These are phyloP conservation scores for Nemotelus nigrinus DNA, from an alignment of 2,888 invertebrate species.

Conservation along the genomic window DNA sequence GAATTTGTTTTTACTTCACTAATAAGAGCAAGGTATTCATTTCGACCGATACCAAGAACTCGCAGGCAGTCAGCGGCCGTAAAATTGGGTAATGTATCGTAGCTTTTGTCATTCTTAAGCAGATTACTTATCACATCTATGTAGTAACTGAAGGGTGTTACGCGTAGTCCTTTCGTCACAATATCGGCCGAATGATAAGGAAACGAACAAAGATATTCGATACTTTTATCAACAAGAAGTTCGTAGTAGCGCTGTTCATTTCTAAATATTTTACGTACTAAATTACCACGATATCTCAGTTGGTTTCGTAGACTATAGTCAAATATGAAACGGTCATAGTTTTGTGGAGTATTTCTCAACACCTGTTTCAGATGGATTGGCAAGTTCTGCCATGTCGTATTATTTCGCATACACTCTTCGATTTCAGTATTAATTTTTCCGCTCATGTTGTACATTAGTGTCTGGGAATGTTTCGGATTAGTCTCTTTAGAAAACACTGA, in stretches of 20 bases:
- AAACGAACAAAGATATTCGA: constrained; percentile 87
- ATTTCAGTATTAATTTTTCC: constrained; percentile 77
- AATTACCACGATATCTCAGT: constrained; percentile 86
- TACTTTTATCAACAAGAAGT: constrained; percentile 84
- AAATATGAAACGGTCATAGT: constrained; percentile 89
- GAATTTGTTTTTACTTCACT: constrained; percentile 64
- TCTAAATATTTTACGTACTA: constrained; percentile 84
- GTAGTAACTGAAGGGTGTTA: constrained; percentile 96
- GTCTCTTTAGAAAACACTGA: too few species aligned
- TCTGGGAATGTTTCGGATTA: too few species aligned
- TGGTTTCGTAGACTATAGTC: constrained; percentile 94
- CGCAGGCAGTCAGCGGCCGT: constrained; percentile 95
- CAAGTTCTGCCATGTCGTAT: constrained; percentile 83
- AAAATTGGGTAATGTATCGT: constrained; percentile 96
- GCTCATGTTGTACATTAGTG: constrained; percentile 44
- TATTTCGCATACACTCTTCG: constrained; percentile 85
- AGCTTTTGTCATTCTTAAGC: constrained; percentile 92
- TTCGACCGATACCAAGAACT: constrained; percentile 90
- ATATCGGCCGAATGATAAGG: constrained; percentile 96
- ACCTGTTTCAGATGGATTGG: constrained; percentile 86
- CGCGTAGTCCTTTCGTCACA: constrained; percentile 89
- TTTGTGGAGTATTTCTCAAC: constrained; percentile 85
- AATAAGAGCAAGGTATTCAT: constrained; percentile 91
- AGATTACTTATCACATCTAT: constrained; percentile 86
- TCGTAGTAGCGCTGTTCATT: constrained; percentile 94